Conservation (phyloP, 2,888 invertebrate genomes). For the Dione vanillae region DNA sequence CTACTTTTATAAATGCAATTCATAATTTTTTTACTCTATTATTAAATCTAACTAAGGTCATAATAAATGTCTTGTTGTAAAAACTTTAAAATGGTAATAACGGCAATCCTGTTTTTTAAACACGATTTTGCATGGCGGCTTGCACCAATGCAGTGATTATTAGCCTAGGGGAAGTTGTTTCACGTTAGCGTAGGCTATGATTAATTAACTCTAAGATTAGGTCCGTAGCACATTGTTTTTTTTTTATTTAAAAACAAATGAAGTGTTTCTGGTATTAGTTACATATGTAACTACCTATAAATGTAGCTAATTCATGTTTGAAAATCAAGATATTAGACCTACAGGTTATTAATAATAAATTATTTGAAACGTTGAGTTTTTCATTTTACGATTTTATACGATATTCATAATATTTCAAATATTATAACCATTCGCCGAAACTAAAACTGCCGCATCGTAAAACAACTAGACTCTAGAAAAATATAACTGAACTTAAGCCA, state of each 20-base stretch:
- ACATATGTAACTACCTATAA: no score
- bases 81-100: constrained; percentile 30
- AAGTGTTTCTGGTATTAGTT: no score
- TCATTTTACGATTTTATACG: no score
- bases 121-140: constrained; percentile 70
- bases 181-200: constrained; percentile 41
- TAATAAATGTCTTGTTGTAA: background rate
- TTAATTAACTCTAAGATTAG: constrained; percentile 42
- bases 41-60: constrained; percentile 8
- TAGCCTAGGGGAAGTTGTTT: constrained; percentile 52
- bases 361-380: no score
- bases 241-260: background rate
- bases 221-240: constrained; percentile 17
- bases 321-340: no score
- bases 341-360: no score
- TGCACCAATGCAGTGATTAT: constrained; percentile 65
- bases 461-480: background rate
- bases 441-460: no score
- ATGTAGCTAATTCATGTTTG: no score
- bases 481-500: background rate
- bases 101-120: constrained; percentile 49
- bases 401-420: no score
- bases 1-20: background rate
- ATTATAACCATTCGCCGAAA: no score
- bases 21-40: background rate